Conservation (phyloP, 2,797 vertebrate species). For the Caiman crocodilus region DNA sequence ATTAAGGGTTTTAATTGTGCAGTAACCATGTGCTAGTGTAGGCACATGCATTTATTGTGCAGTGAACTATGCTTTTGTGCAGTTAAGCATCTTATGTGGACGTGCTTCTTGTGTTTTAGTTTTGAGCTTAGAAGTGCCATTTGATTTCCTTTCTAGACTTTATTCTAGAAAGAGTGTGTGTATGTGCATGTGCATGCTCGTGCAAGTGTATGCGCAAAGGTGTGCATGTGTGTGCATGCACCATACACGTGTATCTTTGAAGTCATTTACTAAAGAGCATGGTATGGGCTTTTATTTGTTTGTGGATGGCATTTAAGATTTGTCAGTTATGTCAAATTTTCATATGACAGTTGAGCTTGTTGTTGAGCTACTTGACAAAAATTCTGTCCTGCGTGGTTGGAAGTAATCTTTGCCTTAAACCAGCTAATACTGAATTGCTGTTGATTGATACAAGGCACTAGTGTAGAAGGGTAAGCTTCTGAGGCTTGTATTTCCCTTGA, state of each 20-base stretch:
- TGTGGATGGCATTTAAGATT: neutral
- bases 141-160: neutral
- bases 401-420: conserved; percentile 35
- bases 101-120: no score
- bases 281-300: neutral
- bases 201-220: no score
- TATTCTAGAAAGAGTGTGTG: neutral
- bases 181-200: neutral
- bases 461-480: conserved; percentile 17
- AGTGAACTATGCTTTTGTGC: no score
- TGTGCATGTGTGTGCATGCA: neutral
- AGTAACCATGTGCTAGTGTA: no score
- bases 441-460: conserved; percentile 26
- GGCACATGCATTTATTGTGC: no score
- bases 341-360: neutral
- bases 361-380: conserved; percentile 1
- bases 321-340: neutral
- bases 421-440: neutral
- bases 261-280: neutral
- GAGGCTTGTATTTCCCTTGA: conserved; percentile 9
- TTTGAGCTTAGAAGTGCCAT: neutral
- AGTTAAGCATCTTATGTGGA: no score
- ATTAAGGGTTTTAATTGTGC: no score
- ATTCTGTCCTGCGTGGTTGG: neutral
- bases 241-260: neutral